phyloP scores from a whole-genome alignment of 1,140 invertebrate species.

The Ephestia elutella region DNA sequence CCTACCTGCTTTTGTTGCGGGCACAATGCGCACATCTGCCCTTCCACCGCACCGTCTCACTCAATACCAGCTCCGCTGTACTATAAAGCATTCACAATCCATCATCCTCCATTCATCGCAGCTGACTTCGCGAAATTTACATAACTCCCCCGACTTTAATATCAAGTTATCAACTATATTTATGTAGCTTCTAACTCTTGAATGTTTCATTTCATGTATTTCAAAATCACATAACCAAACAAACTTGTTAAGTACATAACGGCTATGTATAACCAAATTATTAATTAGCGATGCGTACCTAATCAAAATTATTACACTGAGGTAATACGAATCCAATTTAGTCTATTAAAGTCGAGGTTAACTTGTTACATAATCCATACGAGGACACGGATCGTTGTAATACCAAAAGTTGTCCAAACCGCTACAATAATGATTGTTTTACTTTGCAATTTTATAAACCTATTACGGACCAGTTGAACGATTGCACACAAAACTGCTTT shows the following conservation, averaged over 20 bases:
- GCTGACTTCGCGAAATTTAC: constrained; percentile 26
- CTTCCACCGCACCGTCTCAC: constrained; percentile 29
- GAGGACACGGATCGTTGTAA: constrained; percentile 44
- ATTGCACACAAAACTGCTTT: constrained; percentile 32
- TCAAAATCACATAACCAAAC: background rate
- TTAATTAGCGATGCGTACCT: background rate
- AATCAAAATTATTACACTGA: constrained; percentile 13
- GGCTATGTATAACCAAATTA: background rate
- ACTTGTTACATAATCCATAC: constrained; percentile 48
- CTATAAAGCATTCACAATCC: constrained; percentile 26
- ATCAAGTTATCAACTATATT: too few relatives aligned
- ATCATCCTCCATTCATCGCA: constrained; percentile 33
- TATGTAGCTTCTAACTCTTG: background rate
- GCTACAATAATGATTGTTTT: constrained; percentile 35
- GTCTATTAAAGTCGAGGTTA: constrained; percentile 40
- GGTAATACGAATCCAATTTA: constrained; percentile 28
- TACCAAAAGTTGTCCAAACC: constrained; percentile 40
- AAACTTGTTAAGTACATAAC: too few relatives aligned
- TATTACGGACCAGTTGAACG: constrained; percentile 14
- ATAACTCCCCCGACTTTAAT: constrained; percentile 13
- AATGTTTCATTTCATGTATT: background rate
- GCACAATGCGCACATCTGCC: constrained; percentile 66
- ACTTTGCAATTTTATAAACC: constrained; percentile 9
- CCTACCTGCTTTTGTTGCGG: constrained; percentile 68
- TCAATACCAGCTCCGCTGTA: constrained; percentile 29